phyloP scores from a whole-genome alignment of 2,888 invertebrate genomes.

The Chelonus formosanus region DNA sequence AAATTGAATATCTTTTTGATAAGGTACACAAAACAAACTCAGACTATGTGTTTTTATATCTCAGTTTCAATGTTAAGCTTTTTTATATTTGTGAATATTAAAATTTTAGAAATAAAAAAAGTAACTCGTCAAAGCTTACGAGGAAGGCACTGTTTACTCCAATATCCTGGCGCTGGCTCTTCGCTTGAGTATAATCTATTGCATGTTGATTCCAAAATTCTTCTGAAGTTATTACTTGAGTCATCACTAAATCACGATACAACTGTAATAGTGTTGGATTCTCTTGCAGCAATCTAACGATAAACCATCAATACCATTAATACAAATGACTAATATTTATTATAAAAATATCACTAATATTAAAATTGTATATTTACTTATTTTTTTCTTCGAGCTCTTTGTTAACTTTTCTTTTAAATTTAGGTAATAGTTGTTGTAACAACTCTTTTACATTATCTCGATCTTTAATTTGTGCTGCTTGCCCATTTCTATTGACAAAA shows the following conservation, averaged over 20 bases:
- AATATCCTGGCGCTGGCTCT: slow-evolving; percentile 82
- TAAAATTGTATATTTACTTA: slow-evolving; percentile 63
- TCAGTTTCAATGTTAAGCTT: no score
- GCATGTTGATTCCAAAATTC: slow-evolving; percentile 98
- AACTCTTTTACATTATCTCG: slow-evolving; percentile 93
- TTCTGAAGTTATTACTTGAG: slow-evolving; percentile 93
- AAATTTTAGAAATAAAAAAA: neutral
- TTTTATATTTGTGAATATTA: neutral
- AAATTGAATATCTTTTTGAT: no score
- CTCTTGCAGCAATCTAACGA: slow-evolving; percentile 79
- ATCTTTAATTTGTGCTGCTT: slow-evolving; percentile 85
- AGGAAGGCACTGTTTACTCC: slow-evolving; percentile 77
- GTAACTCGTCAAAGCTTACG: slow-evolving; percentile 54
- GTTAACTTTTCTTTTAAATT: slow-evolving; percentile 91
- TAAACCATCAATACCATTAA: neutral
- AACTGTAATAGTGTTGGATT: slow-evolving; percentile 92
- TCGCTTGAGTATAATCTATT: slow-evolving; percentile 77
- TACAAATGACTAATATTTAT: neutral
- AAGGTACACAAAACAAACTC: no score
- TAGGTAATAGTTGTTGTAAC: slow-evolving; percentile 88
- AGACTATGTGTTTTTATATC: no score
- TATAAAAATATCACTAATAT: no score
- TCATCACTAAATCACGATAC: slow-evolving; percentile 96
- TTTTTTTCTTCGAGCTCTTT: slow-evolving; percentile 91
- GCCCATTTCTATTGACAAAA: slow-evolving; percentile 88